phyloP scores from a whole-genome alignment of 2,113 vertebrate genomes.

The Peromyscus californicus region DNA sequence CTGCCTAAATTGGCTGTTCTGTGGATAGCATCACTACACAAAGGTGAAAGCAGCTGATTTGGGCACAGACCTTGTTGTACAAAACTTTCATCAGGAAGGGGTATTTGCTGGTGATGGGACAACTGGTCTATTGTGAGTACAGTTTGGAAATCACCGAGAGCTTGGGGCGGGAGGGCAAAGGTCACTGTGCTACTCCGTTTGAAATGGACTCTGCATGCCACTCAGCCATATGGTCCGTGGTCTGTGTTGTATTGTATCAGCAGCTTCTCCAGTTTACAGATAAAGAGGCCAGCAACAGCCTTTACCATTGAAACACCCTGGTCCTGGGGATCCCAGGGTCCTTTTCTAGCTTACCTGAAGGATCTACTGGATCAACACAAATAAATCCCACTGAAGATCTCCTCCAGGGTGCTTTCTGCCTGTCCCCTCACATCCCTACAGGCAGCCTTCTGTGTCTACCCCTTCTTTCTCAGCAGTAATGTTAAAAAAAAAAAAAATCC shows the following conservation, averaged over 20 bases:
- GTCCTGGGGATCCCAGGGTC: not conserved
- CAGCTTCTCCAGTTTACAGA: not conserved
- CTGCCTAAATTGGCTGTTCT: not conserved
- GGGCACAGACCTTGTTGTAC: not conserved
- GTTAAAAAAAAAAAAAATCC: too few species aligned
- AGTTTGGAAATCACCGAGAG: not conserved
- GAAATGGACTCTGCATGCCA: not conserved
- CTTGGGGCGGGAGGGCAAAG: not conserved
- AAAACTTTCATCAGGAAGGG: not conserved
- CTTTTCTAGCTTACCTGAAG: too few species aligned
- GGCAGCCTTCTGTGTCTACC: not conserved
- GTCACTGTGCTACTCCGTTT: not conserved
- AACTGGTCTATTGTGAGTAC: not conserved
- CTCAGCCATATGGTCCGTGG: not conserved
- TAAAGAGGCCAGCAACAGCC: too few species aligned
- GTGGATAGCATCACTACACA: too few species aligned
- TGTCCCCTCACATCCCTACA: not conserved
- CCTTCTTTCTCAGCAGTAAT: not conserved
- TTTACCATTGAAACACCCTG: too few species aligned
- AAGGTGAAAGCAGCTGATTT: not conserved
- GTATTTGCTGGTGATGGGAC: not conserved
- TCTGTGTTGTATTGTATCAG: too few species aligned
- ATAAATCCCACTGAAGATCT: not conserved
- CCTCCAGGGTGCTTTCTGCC: too few species aligned
- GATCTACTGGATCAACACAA: not conserved